phyloP scores from a whole-genome alignment of 2,797 vertebrate species.

The Propithecus deckenii region DNA sequence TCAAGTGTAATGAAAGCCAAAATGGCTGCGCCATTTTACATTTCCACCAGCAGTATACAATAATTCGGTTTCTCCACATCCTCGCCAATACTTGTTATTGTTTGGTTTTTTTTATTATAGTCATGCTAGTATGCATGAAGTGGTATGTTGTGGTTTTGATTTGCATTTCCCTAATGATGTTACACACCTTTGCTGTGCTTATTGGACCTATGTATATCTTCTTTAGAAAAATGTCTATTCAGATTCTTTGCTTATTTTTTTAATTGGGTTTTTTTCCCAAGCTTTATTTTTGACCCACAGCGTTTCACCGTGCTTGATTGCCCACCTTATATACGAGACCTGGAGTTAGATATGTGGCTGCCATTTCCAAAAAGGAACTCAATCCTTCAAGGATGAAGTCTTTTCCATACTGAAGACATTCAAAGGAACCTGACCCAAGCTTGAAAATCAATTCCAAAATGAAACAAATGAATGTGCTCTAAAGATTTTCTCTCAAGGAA shows the following conservation, averaged over 20 bases:
- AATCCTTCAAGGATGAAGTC: background rate
- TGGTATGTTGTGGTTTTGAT: background rate
- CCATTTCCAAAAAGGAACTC: background rate
- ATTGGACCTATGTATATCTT: background rate
- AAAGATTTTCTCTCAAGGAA: constrained; percentile 46
- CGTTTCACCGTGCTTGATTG: background rate
- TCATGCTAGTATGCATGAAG: background rate
- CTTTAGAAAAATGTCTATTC: background rate
- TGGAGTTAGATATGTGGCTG: background rate
- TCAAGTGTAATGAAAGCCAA: background rate
- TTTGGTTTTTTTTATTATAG: background rate
- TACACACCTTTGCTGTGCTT: background rate
- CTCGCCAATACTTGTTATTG: background rate
- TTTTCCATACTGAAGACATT: background rate
- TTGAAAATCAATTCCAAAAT: background rate
- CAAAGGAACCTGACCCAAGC: background rate
- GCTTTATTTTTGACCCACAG: background rate
- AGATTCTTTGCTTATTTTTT: background rate
- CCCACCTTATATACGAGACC: background rate
- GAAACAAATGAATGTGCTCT: background rate
- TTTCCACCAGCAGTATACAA: background rate
- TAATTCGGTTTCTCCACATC: background rate
- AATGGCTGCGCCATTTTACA: background rate
- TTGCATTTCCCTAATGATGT: background rate
- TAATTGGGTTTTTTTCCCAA: background rate